Conservation (phyloP, 1,140 invertebrate species). For the Mamestra configurata region DNA sequence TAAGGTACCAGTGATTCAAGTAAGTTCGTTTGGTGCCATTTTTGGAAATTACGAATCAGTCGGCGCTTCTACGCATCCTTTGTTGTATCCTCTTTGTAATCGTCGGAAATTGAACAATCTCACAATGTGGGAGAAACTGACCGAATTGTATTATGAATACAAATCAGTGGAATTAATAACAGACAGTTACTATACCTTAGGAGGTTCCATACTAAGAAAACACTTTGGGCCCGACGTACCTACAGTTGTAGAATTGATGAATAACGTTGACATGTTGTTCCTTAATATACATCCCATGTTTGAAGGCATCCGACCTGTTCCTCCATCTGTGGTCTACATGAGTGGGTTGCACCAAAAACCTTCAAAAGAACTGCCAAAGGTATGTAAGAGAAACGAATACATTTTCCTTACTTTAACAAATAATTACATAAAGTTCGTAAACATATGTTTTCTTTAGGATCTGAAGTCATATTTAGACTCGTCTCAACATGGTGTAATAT, state of each 20-base stretch:
- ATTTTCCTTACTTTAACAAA: neutral
- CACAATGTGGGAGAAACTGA: conserved; percentile 67
- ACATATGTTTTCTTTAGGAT: too few species aligned
- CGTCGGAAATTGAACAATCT: conserved; percentile 62
- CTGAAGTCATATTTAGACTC: too few species aligned
- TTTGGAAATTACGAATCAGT: conserved; percentile 60
- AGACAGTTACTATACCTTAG: neutral
- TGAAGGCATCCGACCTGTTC: too few species aligned
- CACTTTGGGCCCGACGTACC: conserved; percentile 79
- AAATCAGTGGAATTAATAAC: neutral
- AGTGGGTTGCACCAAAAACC: conserved; percentile 83
- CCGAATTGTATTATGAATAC: conserved; percentile 54
- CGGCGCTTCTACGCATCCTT: conserved; percentile 81
- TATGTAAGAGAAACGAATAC: conserved; percentile 38
- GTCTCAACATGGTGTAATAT: too few species aligned
- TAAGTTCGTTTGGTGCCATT: conserved; percentile 65
- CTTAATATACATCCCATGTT: too few species aligned
- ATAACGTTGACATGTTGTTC: too few species aligned
- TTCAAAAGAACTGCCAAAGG: conserved; percentile 69
- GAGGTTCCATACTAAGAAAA: conserved; percentile 65
- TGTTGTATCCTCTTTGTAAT: conserved; percentile 79
- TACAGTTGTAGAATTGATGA: conserved; percentile 78
- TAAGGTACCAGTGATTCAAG: too few species aligned
- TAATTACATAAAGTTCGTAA: too few species aligned
- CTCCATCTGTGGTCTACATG: too few species aligned